Conservation (phyloP, 2,797 vertebrate species). For the Siniperca undulata region DNA sequence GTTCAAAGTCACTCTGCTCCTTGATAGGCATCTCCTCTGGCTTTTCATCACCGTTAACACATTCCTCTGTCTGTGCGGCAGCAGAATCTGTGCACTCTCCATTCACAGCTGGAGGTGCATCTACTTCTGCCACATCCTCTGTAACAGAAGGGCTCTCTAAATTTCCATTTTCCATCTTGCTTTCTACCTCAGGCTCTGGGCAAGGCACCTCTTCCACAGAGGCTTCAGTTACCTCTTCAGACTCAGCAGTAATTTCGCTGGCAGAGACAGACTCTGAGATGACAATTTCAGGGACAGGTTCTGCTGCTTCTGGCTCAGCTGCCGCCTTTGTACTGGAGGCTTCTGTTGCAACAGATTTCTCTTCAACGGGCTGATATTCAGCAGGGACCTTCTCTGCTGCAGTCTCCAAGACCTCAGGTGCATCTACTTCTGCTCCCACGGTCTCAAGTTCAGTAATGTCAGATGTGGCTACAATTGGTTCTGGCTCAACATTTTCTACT, state of each 20-base stretch:
- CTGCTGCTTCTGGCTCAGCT: conserved; percentile 55
- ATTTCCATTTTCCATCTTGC: conserved; percentile 83
- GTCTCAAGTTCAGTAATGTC: conserved; percentile 39
- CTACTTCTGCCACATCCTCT: conserved; percentile 56
- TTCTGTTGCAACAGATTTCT: conserved; percentile 47
- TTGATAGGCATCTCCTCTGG: conserved; percentile 71
- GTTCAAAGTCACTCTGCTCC: conserved; percentile 81
- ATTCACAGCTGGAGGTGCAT: conserved; percentile 72
- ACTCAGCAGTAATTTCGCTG: conserved; percentile 60
- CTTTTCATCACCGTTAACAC: conserved; percentile 79
- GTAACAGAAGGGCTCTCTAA: conserved; percentile 59
- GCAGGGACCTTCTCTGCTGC: conserved; percentile 25
- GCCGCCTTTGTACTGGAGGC: conserved; percentile 30
- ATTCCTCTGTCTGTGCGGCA: conserved; percentile 67
- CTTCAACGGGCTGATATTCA: conserved; percentile 44
- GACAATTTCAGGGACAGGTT: conserved; percentile 80
- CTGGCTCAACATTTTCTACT: conserved; percentile 47
- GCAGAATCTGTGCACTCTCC: conserved; percentile 70
- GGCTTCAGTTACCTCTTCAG: conserved; percentile 44
- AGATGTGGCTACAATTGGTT: conserved; percentile 24
- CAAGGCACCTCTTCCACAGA: conserved; percentile 51
- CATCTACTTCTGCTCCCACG: conserved; percentile 40
- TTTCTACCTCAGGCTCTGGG: conserved; percentile 57
- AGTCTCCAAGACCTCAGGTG: conserved; percentile 29
- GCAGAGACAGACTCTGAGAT: conserved; percentile 79